phyloP scores from a whole-genome alignment of 2,113 vertebrate species.

The Epinephelus lanceolatus region DNA sequence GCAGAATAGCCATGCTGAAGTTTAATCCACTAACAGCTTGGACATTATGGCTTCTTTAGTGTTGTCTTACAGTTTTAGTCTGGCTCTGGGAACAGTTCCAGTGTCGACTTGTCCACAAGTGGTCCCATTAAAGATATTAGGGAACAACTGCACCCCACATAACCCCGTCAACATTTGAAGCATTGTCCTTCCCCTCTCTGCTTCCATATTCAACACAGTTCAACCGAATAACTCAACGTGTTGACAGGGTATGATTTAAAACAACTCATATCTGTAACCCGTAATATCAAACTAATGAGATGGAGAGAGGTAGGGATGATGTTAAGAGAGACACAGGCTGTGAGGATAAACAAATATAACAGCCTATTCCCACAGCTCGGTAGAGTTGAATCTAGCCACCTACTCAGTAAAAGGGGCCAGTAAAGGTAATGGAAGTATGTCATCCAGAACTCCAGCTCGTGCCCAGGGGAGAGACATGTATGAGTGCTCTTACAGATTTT shows the following conservation, averaged over 20 bases:
- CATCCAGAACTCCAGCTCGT: constrained; percentile 8
- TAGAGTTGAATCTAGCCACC: not conserved
- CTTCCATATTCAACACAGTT: not conserved
- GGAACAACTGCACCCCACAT: constrained; percentile 26
- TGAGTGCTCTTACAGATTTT: not conserved
- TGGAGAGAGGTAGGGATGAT: not conserved
- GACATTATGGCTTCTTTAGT: constrained; percentile 23
- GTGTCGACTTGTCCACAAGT: constrained; percentile 32
- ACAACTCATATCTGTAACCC: not conserved
- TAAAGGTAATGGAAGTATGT: not conserved
- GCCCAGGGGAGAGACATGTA: not conserved
- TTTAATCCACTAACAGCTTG: constrained; percentile 33
- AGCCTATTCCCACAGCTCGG: not conserved
- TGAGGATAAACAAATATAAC: not conserved
- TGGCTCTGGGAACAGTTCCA: constrained; percentile 48
- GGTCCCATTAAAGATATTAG: constrained; percentile 48
- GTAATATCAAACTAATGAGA: not conserved
- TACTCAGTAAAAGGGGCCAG: not conserved
- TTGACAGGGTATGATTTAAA: constrained; percentile 21
- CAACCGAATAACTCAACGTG: not conserved
- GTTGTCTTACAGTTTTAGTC: constrained; percentile 22
- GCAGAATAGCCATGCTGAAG: not conserved
- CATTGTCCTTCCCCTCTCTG: constrained; percentile 12
- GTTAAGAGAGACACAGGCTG: constrained; percentile 10
- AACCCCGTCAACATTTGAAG: constrained; percentile 20